Base-by-base conservation (phyloP, 2,113 vertebrate genomes). In the Muscicapa adusta region DNA sequence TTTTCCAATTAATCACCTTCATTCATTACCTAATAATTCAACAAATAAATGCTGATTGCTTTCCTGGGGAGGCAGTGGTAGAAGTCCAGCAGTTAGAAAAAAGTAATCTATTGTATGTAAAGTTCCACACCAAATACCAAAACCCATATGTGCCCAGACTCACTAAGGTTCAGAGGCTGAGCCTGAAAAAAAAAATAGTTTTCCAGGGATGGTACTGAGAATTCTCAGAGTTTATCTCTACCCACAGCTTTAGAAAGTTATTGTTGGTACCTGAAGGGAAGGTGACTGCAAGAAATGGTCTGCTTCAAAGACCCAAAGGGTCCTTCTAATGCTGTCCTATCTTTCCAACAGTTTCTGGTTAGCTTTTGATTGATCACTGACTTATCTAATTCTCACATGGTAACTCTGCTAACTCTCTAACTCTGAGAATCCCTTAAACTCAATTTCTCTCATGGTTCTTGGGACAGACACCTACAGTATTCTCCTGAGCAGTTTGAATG, bases 301-400 rank as follows among this genome's bases (percentile, higher is more conserved):
- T 25, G 45, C 74, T 97, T 95, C 60, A 82, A 79, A 96, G 77
- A 67, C 43, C 34, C 34, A 28, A 73, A 71, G 71, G 57, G 20
- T 85, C 67, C 61, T 85, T 89, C 79, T 91, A 91, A 83, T 38
- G 42, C 31, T 89, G 76, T 92, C 58, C 43, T 73, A 19, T 83
- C 92, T 96, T 75, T 85, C 54, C 75, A 88, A 76, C 29, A 71
- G 81, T 38, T 91, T 79, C 72, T 89, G 38, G 87, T 85, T 78
- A 85, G 42, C 31, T 83, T 94, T 96, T 88, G 60, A 96, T 71
- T 82, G 84, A 94, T 93, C 63, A 90, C 56, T 48, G 90, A 36
- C 62, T 43, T 53, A 68, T 5, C 57, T 89, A 79, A 90, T 96
- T 91, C 79, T 89, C 63, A 96, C 73, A 78, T 1, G 22, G 72